Evolutionary conservation across 2,797 vertebrate genomes (phyloP).

Genomic region (Chiroxiphia lanceolata): DNA sequence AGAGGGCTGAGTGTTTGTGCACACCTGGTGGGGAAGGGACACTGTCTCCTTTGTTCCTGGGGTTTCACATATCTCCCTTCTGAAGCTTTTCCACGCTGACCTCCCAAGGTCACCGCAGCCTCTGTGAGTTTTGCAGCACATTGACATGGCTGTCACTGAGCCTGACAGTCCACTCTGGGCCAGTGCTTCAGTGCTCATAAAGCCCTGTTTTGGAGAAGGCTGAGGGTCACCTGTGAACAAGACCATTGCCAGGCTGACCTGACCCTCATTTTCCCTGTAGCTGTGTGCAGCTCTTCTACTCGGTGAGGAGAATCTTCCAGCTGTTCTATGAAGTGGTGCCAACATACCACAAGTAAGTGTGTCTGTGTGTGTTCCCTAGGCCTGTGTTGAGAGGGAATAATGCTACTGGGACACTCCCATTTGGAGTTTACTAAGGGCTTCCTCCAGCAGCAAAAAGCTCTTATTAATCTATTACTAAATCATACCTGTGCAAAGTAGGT

Average conservation of each 20-base stretch:
- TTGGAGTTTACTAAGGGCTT: background rate
- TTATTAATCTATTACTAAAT: accelerated
- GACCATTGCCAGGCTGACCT: background rate
- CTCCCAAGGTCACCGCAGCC: background rate
- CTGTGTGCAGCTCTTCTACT: constrained; percentile 92
- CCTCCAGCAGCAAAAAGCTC: background rate
- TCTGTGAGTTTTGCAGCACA: background rate
- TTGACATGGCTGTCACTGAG: background rate
- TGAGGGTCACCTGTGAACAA: background rate
- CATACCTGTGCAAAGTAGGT: background rate
- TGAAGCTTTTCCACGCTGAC: background rate
- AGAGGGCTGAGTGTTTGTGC: background rate
- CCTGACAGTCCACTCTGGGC: background rate
- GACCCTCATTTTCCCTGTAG: constrained; percentile 65
- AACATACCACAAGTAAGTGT: constrained; percentile 91
- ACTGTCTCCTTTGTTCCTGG: background rate
- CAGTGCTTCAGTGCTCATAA: background rate
- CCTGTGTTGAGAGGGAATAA: background rate
- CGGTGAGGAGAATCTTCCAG: constrained; percentile 93
- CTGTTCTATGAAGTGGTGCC: constrained; percentile 97
- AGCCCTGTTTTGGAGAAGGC: background rate
- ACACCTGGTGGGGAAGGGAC: background rate
- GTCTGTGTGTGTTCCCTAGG: background rate
- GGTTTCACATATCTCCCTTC: background rate
- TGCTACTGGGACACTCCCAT: background rate